Conservation (phyloP, 30 jellyfish, hydroid and myxozoan genomes). For the Catostylus mosaicus region DNA sequence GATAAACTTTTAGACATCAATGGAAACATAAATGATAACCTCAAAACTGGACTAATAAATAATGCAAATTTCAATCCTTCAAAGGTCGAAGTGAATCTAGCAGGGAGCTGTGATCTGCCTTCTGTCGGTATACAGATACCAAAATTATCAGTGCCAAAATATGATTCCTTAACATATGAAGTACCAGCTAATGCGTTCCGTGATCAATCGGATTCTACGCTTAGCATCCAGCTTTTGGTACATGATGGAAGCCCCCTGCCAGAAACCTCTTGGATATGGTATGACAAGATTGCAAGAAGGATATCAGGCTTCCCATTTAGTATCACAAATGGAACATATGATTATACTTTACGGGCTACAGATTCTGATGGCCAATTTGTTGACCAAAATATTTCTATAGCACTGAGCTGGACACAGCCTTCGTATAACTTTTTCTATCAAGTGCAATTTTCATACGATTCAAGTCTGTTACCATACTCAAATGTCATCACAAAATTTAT, state of each 20-base stretch:
- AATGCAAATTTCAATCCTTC: conserved; percentile 15
- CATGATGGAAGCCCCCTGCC: conserved; percentile 44
- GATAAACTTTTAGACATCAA: conserved; percentile 9
- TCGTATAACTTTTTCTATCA: conserved; percentile 28
- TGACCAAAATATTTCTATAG: conserved; percentile 29
- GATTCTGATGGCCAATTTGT: conserved; percentile 44
- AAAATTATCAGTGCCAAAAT: conserved; percentile 35
- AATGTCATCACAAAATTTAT: conserved; percentile 45
- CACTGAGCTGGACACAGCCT: conserved; percentile 56
- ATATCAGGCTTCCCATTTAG: conserved; percentile 75
- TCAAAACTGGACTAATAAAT: conserved; percentile 11
- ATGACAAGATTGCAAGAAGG: conserved; percentile 47
- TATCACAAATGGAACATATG: conserved; percentile 7
- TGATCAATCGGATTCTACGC: conserved; percentile 56
- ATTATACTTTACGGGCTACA: conserved; percentile 55
- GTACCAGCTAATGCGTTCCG: conserved; percentile 69
- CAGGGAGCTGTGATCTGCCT: conserved; percentile 70
- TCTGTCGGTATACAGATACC: conserved; percentile 61
- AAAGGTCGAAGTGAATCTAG: background rate
- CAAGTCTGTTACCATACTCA: conserved; percentile 43
- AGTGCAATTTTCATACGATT: conserved; percentile 29
- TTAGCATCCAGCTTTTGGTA: conserved; percentile 33
- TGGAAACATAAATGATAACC: conserved; percentile 41
- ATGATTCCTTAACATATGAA: conserved; percentile 63
- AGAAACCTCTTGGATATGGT: conserved; percentile 80